phyloP scores from a whole-genome alignment of 2,113 vertebrate species.

The Vulpes ferrilata region DNA sequence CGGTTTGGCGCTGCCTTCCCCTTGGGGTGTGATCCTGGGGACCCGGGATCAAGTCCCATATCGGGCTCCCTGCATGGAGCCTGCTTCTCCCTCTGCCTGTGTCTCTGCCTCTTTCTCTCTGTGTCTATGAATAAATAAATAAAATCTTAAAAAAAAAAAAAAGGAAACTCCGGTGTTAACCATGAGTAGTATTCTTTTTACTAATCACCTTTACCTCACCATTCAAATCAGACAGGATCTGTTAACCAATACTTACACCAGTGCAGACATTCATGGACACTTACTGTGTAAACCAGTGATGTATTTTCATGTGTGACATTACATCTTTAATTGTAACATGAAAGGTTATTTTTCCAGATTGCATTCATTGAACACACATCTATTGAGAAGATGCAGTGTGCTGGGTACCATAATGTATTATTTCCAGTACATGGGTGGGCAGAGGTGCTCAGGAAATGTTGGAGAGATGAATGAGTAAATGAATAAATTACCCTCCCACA shows the following conservation, averaged over 20 bases:
- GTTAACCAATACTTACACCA: background rate
- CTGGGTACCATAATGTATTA: background rate
- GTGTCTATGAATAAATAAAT: no score
- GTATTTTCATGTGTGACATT: background rate
- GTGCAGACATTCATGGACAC: background rate
- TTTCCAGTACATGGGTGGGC: background rate
- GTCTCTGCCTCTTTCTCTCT: no score
- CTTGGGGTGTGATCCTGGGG: no score
- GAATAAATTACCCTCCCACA: background rate
- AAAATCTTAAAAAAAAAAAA: no score
- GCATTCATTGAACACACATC: background rate
- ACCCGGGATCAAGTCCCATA: no score
- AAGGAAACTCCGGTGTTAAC: background rate
- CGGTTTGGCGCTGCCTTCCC: no score
- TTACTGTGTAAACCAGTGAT: background rate
- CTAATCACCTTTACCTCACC: background rate
- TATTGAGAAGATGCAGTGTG: background rate
- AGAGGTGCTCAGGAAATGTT: background rate
- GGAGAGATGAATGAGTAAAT: background rate
- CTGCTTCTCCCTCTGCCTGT: no score
- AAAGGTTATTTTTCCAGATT: background rate
- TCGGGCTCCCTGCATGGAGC: no score
- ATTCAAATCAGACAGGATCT: background rate
- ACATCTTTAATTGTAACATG: background rate
- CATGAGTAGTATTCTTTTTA: slow-evolving; percentile 5